These are phyloP conservation scores for Coremacera marginata DNA, from an alignment of 2,888 invertebrate genomes.

Conservation along the genomic window DNA sequence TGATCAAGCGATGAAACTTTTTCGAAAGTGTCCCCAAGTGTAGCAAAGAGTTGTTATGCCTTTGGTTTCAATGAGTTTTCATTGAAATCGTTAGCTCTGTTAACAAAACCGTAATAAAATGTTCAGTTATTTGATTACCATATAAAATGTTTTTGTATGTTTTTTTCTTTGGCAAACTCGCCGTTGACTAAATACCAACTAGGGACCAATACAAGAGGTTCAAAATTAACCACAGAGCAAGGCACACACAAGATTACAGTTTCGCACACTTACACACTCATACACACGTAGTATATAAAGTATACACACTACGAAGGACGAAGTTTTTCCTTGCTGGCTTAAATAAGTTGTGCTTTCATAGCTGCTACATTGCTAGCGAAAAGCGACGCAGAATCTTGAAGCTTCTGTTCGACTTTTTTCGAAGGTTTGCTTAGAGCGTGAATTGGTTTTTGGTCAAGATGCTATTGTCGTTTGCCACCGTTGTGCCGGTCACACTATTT, in stretches of 20 bases:
- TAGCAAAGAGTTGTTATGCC: no score
- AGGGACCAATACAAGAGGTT: constrained; percentile 10
- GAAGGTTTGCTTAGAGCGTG: neutral
- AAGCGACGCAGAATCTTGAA: no score
- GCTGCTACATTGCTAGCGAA: neutral
- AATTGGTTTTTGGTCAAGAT: neutral
- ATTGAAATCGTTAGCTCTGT: neutral
- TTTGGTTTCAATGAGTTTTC: no score
- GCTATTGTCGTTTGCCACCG: constrained; percentile 1
- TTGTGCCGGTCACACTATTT: constrained; percentile 14
- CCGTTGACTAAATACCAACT: neutral
- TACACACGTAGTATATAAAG: no score
- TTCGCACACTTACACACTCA: neutral
- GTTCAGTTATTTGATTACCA: neutral
- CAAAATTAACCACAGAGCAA: neutral
- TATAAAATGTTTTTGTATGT: neutral
- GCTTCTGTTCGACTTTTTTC: neutral
- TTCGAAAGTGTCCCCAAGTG: no score
- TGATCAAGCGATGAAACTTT: no score
- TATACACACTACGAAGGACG: neutral
- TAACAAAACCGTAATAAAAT: neutral
- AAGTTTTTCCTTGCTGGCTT: neutral
- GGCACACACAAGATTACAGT: neutral
- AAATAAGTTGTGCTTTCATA: neutral
- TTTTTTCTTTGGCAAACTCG: no score